Conservation (phyloP, 2,888 invertebrate genomes). For the Nemoura dubitans region DNA sequence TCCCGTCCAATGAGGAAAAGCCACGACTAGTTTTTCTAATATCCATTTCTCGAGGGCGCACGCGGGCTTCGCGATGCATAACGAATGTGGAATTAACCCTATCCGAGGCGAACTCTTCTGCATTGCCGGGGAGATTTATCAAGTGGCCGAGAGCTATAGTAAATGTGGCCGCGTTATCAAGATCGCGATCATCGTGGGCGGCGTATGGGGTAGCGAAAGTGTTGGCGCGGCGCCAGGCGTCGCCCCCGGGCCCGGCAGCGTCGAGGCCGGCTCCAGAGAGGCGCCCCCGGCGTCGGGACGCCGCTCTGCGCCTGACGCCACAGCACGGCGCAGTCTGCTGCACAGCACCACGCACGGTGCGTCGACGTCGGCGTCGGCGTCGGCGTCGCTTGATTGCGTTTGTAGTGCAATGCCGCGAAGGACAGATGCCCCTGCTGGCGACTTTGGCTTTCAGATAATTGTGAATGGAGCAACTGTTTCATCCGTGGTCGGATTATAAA, state of each 20-base stretch:
- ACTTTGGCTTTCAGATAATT: slow-evolving; percentile 24
- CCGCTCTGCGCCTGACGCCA: background rate
- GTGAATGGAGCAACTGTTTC: slow-evolving; percentile 7
- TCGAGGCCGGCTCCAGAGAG: slow-evolving; percentile 42
- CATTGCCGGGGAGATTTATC: slow-evolving; percentile 24
- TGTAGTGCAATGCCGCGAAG: background rate
- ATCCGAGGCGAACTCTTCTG: background rate
- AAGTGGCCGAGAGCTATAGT: slow-evolving; percentile 17
- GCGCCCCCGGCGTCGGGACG: slow-evolving; percentile 15
- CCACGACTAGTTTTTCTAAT: background rate
- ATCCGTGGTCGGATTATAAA: background rate
- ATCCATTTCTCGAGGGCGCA: background rate
- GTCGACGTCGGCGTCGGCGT: background rate
- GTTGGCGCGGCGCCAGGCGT: slow-evolving; percentile 37
- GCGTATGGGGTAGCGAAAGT: slow-evolving; percentile 23
- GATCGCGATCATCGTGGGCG: slow-evolving; percentile 21
- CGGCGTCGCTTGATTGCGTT: background rate
- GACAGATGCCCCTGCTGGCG: slow-evolving; percentile 31
- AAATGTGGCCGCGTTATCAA: slow-evolving; percentile 27
- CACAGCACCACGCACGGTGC: background rate
- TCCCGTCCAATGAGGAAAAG: background rate
- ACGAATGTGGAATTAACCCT: slow-evolving; percentile 4
- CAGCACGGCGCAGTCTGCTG: background rate
- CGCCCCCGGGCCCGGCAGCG: slow-evolving; percentile 22
- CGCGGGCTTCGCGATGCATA: background rate